phyloP scores from a whole-genome alignment of 2,888 invertebrate species.

The Nudaria mundana region DNA sequence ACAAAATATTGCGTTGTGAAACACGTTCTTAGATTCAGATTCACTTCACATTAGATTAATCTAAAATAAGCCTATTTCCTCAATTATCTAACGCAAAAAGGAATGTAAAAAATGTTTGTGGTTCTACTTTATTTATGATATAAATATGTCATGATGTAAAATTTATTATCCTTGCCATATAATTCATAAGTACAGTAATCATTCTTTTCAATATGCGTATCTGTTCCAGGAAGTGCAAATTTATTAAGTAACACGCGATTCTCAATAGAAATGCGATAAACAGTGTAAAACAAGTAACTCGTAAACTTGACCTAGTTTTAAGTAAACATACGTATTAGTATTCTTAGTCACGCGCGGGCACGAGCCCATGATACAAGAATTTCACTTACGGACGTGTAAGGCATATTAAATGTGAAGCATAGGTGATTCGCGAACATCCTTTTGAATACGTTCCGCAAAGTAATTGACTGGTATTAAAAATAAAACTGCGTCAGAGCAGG shows the following conservation, averaged over 20 bases:
- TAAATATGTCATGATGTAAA: not conserved
- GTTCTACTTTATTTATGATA: slow-evolving; percentile 20
- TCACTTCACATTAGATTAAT: slow-evolving; percentile 50
- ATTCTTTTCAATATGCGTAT: not conserved
- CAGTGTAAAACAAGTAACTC: slow-evolving; percentile 20
- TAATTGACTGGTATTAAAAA: slow-evolving; percentile 63
- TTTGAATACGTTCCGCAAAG: slow-evolving; percentile 69
- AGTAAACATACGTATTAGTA: slow-evolving; percentile 45
- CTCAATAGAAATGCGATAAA: slow-evolving; percentile 2
- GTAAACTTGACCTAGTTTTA: slow-evolving; percentile 32
- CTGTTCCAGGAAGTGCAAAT: not conserved
- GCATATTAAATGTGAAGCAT: slow-evolving; percentile 39
- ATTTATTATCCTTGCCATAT: not conserved
- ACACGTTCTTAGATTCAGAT: slow-evolving; percentile 36
- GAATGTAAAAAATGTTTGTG: slow-evolving; percentile 51
- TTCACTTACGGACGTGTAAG: slow-evolving; percentile 53
- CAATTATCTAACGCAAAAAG: slow-evolving; percentile 41
- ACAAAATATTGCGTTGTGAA: slow-evolving; percentile 32
- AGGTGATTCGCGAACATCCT: slow-evolving; percentile 51
- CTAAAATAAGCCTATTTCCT: slow-evolving; percentile 41
- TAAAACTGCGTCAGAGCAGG: slow-evolving; percentile 58
- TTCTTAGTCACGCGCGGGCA: slow-evolving; percentile 45
- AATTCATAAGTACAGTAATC: too few species aligned
- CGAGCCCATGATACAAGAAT: slow-evolving; percentile 55
- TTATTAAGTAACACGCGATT: slow-evolving; percentile 1